Conservation (phyloP, 2,888 invertebrate genomes). For the Rotaria sp. region DNA sequence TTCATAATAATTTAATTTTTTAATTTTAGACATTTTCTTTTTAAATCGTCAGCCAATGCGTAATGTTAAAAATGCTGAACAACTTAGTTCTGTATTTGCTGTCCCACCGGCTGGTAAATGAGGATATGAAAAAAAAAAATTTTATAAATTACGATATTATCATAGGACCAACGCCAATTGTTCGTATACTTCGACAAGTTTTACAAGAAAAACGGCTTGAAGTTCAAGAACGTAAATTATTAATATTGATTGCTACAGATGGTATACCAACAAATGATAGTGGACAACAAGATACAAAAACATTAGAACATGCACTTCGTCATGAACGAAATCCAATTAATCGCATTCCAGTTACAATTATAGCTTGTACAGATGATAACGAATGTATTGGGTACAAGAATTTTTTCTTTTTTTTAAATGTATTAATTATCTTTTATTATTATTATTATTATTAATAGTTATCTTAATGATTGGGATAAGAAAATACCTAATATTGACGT, state of each 20-base stretch:
- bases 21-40: slow-evolving; percentile 32
- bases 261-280: slow-evolving; percentile 36
- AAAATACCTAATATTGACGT: slow-evolving; percentile 37
- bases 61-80: not conserved
- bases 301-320: slow-evolving; percentile 31
- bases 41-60: slow-evolving; percentile 29
- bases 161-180: slow-evolving; percentile 31
- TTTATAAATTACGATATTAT: not conserved
- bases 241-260: slow-evolving; percentile 37
- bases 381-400: slow-evolving; percentile 2
- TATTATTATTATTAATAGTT: not conserved
- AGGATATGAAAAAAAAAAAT: not conserved
- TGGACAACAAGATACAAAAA: slow-evolving; percentile 32
- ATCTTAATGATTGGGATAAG: slow-evolving; percentile 40
- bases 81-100: slow-evolving; percentile 26
- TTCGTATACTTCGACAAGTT: slow-evolving; percentile 16
- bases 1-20: not conserved
- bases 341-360: slow-evolving; percentile 31
- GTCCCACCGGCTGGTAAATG: slow-evolving; percentile 29
- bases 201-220: slow-evolving; percentile 26
- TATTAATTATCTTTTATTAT: not conserved
- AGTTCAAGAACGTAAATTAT: slow-evolving; percentile 34
- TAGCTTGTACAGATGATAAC: slow-evolving; percentile 40
- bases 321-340: slow-evolving; percentile 6
- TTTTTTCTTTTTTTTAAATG: not conserved